These are phyloP conservation scores for Nerophis lumbriciformis DNA, from an alignment of 2,113 vertebrate species.

Conservation along the genomic window DNA sequence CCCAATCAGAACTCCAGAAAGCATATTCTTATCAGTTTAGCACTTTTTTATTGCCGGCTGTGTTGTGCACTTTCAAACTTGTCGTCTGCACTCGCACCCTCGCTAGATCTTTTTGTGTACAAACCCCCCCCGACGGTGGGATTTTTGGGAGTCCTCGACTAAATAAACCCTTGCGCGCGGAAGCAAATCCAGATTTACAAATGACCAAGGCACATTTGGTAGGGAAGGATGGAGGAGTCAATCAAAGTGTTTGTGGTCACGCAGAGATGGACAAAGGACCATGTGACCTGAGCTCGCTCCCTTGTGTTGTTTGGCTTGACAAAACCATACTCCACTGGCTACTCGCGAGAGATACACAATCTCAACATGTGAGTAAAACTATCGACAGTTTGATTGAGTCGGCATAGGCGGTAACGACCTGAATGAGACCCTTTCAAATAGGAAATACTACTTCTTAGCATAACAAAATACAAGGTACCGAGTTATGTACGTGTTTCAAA, in stretches of 20 bases:
- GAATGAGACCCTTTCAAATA: background rate
- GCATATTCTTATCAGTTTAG: slow-evolving; percentile 57
- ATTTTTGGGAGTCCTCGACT: slow-evolving; percentile 39
- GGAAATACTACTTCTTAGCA: too few relatives aligned
- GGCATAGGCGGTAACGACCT: background rate
- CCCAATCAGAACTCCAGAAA: slow-evolving; percentile 60
- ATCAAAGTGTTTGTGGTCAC: slow-evolving; percentile 9
- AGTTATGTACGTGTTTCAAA: too few relatives aligned
- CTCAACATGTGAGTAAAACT: slow-evolving; percentile 20
- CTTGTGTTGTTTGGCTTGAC: slow-evolving; percentile 13
- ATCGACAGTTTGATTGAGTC: slow-evolving; percentile 15
- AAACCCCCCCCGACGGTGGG: slow-evolving; percentile 29
- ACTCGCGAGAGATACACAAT: slow-evolving; percentile 9
- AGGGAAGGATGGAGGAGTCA: slow-evolving; percentile 51
- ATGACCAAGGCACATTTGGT: slow-evolving; percentile 77
- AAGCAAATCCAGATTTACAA: slow-evolving; percentile 64
- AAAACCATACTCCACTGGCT: slow-evolving; percentile 16
- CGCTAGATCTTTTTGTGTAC: slow-evolving; percentile 37
- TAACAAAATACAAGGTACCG: too few relatives aligned
- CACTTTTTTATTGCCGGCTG: slow-evolving; percentile 73
- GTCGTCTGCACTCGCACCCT: slow-evolving; percentile 47
- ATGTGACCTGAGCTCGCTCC: slow-evolving; percentile 16
- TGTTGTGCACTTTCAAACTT: slow-evolving; percentile 51
- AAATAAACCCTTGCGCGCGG: slow-evolving; percentile 32
- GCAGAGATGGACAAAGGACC: slow-evolving; percentile 22